Evolutionary conservation across 2,113 vertebrate genomes (phyloP).

Genomic region (Boulengerochromis microlepis): DNA sequence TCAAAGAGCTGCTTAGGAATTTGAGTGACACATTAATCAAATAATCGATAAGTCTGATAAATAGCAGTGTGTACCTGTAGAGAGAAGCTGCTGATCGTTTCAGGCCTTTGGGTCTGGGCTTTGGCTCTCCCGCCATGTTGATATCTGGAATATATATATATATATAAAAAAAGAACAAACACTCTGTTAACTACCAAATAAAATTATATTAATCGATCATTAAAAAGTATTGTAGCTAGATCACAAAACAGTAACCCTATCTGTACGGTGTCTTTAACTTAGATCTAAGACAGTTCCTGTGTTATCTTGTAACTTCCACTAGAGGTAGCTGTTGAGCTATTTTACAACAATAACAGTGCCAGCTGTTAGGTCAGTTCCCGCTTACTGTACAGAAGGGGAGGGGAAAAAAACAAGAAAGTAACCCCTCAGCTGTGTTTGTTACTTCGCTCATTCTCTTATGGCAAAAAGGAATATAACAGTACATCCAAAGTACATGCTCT

Average conservation of each 20-base stretch:
- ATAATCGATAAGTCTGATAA: not conserved
- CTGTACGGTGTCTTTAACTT: not conserved
- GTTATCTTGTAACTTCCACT: not conserved
- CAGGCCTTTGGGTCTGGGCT: conserved; percentile 83
- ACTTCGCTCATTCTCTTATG: not conserved
- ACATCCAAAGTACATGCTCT: not conserved
- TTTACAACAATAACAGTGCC: not conserved
- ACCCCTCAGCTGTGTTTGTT: not conserved
- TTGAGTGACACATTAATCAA: not conserved
- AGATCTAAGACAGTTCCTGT: not conserved
- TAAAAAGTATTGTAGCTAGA: not conserved
- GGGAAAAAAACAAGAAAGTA: not conserved
- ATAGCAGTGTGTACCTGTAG: conserved; percentile 75
- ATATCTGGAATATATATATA: conserved; percentile 74
- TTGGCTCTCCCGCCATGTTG: conserved; percentile 95
- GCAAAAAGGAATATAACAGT: not conserved
- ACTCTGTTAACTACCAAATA: not conserved
- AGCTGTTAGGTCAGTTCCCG: not conserved
- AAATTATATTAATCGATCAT: not conserved
- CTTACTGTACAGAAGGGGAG: not conserved
- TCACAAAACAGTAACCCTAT: not conserved
- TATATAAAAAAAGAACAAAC: not conserved
- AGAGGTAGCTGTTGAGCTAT: not conserved
- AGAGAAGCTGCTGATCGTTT: conserved; percentile 84
- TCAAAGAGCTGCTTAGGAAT: not conserved